Base-by-base conservation (phyloP, 2,888 invertebrate species). In the Tridacna gigas region DNA sequence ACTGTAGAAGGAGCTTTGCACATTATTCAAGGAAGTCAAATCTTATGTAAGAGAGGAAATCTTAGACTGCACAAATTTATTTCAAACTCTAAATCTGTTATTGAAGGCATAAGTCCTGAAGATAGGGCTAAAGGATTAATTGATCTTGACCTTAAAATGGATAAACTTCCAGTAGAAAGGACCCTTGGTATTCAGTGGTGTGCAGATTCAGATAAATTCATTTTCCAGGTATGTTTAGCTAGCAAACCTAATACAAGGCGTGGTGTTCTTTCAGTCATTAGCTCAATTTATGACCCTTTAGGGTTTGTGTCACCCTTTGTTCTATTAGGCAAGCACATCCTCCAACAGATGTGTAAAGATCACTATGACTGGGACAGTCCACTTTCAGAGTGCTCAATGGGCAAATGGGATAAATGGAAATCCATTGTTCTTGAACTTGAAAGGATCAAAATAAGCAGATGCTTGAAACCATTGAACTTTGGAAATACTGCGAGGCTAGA, bases 231-330 rank as follows among this genome's bases (percentile, higher is more conserved):
- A 15, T 61, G 37, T 0, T 20, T 85, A 63, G 65, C 67, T 15
- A 81, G 81, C 37, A 25, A 74, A 11, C 82, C 87, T 20, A 18
- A 74, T 4, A 80, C 77, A 9, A 74, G 80, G 28, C 61, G 82
- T 18, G 81, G 76, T 18, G 45, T 84, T 22, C 61, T 89, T 47
- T 83, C 88, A 5, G 82, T 85, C 11, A 75, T 89, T 28, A 45
- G 45, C 51, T 80, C 82, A 12, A 61, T 87, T 0, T 87, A 83
- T 78, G 88, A 88, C 65, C 86, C 88, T 4, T 56, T 88, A 15
- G 87, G 87, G 12, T 76, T 87, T 45, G 56, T 89, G 20, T 71
- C 88, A 20, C 89, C 89, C 18, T 74, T 88, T 18, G 28, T 81
- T 4, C 77, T 89, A 2, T 22, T 66, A 37, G 86, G 88, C 1